Evolutionary conservation across 2,113 vertebrate species (phyloP).

Genomic region (Stictonetta naevosa): DNA sequence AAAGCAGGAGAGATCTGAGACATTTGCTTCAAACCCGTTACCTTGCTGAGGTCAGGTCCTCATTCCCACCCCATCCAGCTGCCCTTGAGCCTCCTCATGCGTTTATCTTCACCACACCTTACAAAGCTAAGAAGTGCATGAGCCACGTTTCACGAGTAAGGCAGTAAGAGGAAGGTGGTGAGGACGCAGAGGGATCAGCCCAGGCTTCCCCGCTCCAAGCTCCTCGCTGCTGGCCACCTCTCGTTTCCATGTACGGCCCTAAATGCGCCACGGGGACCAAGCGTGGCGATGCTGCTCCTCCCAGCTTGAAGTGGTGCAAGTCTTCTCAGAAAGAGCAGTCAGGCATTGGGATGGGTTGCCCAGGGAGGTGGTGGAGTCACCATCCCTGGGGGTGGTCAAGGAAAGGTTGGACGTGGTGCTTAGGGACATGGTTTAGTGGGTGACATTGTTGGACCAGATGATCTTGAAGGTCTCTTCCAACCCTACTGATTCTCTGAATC

Average conservation of each 20-base stretch:
- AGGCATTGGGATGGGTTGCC: too few species aligned
- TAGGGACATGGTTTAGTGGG: too few species aligned
- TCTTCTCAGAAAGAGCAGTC: too few species aligned
- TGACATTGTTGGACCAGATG: too few species aligned
- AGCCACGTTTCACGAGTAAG: neutral
- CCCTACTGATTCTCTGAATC: too few species aligned
- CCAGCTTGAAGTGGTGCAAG: neutral
- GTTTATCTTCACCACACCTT: neutral
- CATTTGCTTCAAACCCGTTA: neutral
- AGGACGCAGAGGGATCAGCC: neutral
- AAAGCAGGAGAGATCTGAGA: neutral
- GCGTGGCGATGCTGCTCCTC: neutral
- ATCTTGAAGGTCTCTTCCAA: too few species aligned
- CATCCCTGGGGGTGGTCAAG: too few species aligned
- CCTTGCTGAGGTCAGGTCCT: neutral
- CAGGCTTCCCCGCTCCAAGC: neutral
- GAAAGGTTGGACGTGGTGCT: too few species aligned
- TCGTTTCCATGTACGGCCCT: accelerated
- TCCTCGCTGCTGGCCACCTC: neutral
- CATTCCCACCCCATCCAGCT: neutral
- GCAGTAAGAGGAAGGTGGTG: neutral
- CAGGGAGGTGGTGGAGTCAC: too few species aligned
- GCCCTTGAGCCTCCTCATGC: too few species aligned
- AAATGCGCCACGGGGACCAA: accelerated
- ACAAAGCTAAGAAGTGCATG: too few species aligned